A percentile compares a stretch with the other conserved stretches of the same genome.
Evolutionary conservation across 2,797 vertebrate species (phyloP).

Genomic region (Gymnocypris eckloni): DNA sequence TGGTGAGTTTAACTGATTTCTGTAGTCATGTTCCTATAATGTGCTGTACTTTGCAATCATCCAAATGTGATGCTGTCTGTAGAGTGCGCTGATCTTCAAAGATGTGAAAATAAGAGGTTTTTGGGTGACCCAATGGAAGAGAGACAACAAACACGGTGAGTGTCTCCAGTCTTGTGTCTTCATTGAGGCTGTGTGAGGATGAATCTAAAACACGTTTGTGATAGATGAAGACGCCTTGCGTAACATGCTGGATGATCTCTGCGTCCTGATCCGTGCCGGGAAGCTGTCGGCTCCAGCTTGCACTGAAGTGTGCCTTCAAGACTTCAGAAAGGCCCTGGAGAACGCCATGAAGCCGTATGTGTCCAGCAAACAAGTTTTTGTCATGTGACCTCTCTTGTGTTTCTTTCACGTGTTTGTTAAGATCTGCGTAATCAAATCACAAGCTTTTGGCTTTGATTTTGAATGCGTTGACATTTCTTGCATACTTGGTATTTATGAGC

Average conservation of each 20-base stretch:
- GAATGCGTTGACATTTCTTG: background rate
- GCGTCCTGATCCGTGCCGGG: constrained; percentile 80
- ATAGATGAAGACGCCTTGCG: constrained; percentile 69
- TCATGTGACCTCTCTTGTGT: constrained; percentile 77
- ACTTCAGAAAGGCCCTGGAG: constrained; percentile 83
- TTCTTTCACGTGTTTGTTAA: background rate
- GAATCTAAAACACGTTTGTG: background rate
- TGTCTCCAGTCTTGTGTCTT: too few relatives aligned
- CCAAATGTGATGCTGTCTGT: constrained; percentile 26
- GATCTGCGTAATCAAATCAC: constrained; percentile 48
- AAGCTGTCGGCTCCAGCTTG: constrained; percentile 83
- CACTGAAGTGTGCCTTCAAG: constrained; percentile 77
- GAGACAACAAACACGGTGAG: constrained; percentile 82
- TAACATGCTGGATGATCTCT: constrained; percentile 86
- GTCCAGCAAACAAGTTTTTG: constrained; percentile 89
- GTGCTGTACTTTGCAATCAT: background rate
- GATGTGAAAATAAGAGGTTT: constrained; percentile 90
- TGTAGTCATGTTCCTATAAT: background rate
- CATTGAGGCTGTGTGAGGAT: background rate
- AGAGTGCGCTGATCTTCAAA: constrained; percentile 95
- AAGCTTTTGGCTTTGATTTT: background rate
- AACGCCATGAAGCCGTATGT: constrained; percentile 83
- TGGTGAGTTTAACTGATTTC: constrained; percentile 80
- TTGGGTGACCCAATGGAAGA: constrained; percentile 95
- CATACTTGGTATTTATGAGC: background rate